Evolutionary conservation across 2,888 invertebrate genomes (phyloP).

Genomic region (Harpalus rufipes): DNA sequence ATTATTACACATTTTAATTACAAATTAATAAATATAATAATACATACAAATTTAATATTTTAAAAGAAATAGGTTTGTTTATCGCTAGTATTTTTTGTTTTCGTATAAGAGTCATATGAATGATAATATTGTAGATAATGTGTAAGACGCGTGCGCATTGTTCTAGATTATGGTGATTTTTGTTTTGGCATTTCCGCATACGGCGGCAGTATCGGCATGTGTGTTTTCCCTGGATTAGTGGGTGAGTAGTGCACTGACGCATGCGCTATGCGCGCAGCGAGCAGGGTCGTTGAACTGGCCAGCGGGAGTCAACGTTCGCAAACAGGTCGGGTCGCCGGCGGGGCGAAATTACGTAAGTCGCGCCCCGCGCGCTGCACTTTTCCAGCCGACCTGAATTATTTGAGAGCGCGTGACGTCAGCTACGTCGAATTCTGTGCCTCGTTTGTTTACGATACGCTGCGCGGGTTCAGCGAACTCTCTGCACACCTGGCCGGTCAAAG

Average conservation of each 20-base stretch:
- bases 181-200: constrained; percentile 29
- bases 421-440: constrained; percentile 60
- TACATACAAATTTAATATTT: too few species aligned
- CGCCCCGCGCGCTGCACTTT: constrained; percentile 61
- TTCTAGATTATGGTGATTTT: constrained; percentile 32
- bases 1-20: too few species aligned
- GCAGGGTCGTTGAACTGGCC: constrained; percentile 60
- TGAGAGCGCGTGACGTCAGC: constrained; percentile 65
- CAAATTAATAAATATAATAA: too few species aligned
- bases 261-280: constrained; percentile 12
- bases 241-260: constrained; percentile 54
- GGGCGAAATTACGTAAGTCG: constrained; percentile 64
- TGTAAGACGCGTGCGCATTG: constrained; percentile 17
- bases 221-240: constrained; percentile 53
- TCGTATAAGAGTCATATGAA: too few species aligned
- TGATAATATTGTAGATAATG: not conserved
- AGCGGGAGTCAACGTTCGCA: constrained; percentile 65
- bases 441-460: constrained; percentile 62
- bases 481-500: constrained; percentile 60
- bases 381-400: constrained; percentile 65
- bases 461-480: constrained; percentile 58
- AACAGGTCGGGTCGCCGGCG: constrained; percentile 65
- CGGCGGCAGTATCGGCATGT: not conserved
- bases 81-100: not conserved
- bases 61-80: not conserved